A percentile compares a stretch with the other conserved stretches of the same genome.
Conservation (phyloP, 2,888 invertebrate genomes). For the Scaptomyza polygonia region DNA sequence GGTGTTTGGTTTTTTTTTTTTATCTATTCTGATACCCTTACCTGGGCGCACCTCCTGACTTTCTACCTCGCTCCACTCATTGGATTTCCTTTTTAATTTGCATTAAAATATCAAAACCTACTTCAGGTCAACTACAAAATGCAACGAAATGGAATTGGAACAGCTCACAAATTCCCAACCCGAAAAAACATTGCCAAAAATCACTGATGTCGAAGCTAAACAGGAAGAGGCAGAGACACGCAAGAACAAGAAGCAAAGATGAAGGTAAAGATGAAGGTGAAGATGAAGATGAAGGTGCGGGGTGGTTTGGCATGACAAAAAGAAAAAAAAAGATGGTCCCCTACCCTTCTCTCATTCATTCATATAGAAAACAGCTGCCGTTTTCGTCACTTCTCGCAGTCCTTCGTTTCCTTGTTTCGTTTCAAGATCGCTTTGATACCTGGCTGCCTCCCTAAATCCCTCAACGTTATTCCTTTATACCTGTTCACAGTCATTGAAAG, state of each 20-base stretch:
- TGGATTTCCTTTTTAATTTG: too few relatives aligned
- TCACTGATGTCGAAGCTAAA: not conserved
- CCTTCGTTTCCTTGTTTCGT: not conserved
- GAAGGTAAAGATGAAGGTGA: not conserved
- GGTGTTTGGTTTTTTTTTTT: too few relatives aligned
- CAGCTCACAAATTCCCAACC: not conserved
- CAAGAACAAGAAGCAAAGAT: not conserved
- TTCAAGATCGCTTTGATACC: constrained; percentile 13
- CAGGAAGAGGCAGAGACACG: constrained; percentile 2
- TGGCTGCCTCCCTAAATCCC: not conserved
- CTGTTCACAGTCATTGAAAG: constrained; percentile 1
- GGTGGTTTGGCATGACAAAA: not conserved
- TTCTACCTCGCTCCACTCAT: too few relatives aligned
- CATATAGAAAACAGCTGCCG: constrained; percentile 10
- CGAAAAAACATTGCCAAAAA: not conserved
- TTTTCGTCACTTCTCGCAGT: not conserved
- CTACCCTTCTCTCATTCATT: not conserved
- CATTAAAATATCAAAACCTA: too few relatives aligned
- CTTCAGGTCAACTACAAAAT: not conserved
- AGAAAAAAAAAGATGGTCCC: not conserved
- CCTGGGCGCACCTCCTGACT: not conserved
- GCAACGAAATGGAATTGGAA: not conserved
- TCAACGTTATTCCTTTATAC: not conserved
- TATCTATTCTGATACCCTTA: not conserved
- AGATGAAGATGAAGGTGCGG: not conserved